phyloP scores from a whole-genome alignment of 1,140 invertebrate species.

The Hydropsyche tenuis region DNA sequence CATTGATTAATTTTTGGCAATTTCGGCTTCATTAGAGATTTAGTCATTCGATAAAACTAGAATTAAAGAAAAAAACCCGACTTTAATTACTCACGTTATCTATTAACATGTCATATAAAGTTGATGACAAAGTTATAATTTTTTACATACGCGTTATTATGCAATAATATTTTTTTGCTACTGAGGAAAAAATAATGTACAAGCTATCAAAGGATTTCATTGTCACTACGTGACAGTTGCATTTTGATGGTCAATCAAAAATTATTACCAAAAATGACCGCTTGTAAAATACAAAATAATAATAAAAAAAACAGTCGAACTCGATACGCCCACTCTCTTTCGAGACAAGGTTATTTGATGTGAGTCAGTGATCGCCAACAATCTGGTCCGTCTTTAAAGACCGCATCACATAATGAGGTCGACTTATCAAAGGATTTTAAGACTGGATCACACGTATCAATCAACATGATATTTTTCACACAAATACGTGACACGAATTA shows the following conservation, averaged over 20 bases:
- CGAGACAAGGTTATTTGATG: conserved; percentile 7
- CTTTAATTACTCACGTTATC: conserved; percentile 7
- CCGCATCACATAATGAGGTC: too few relatives aligned
- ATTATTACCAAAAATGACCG: conserved; percentile 21
- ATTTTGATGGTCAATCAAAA: conserved; percentile 31
- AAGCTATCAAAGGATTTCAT: not conserved
- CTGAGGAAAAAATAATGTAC: not conserved
- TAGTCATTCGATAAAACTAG: too few relatives aligned
- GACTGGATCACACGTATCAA: too few relatives aligned
- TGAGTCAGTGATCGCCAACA: conserved; percentile 9
- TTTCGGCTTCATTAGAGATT: too few relatives aligned
- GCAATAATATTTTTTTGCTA: not conserved
- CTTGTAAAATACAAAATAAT: not conserved
- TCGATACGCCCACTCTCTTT: conserved; percentile 28
- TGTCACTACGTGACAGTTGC: conserved; percentile 1
- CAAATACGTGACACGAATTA: too few relatives aligned
- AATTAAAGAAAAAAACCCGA: not conserved
- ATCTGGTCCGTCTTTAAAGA: not conserved
- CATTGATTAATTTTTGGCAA: too few relatives aligned
- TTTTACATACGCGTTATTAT: not conserved
- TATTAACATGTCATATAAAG: not conserved
- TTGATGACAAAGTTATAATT: not conserved
- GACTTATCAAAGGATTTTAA: too few relatives aligned
- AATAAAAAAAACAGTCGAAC: not conserved
- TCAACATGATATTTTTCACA: too few relatives aligned